A percentile compares a stretch with the other conserved stretches of the same genome.
These are phyloP conservation scores for Corythoichthys intestinalis DNA, from an alignment of 2,113 vertebrate genomes.

Conservation along the genomic window DNA sequence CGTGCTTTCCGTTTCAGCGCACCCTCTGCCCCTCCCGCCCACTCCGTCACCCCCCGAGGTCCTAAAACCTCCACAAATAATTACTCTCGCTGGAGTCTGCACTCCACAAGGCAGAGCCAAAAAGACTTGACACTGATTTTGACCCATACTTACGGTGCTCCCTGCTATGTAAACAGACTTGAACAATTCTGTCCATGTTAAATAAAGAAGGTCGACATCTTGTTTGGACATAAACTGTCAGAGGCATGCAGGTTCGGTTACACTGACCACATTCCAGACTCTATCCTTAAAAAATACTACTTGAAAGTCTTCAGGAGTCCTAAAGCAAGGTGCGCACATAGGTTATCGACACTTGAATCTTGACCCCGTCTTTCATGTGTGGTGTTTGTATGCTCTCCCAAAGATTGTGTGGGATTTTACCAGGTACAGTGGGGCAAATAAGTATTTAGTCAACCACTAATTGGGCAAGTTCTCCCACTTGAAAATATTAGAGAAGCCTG, in stretches of 20 bases:
- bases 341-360: background rate
- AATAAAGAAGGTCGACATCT: constrained; percentile 44
- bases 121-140: constrained; percentile 77
- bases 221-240: constrained; percentile 16
- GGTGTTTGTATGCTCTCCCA: no score
- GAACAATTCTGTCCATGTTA: constrained; percentile 49
- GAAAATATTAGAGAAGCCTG: no score
- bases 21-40: constrained; percentile 77
- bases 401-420: no score
- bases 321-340: background rate
- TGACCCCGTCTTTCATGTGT: no score
- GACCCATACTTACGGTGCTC: constrained; percentile 72
- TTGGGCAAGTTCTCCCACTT: no score
- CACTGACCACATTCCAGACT: background rate
- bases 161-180: constrained; percentile 52
- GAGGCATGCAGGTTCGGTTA: background rate
- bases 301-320: background rate
- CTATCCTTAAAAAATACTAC: background rate
- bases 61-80: constrained; percentile 90
- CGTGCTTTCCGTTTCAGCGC: constrained; percentile 86
- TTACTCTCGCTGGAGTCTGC: constrained; percentile 81
- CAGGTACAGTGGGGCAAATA: no score
- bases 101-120: constrained; percentile 81
- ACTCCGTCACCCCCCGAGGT: constrained; percentile 78
- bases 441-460: no score